Percentiles rank a stretch among this genome's conserved stretches.
These are phyloP conservation scores for Enhydra lutris DNA, from an alignment of 2,113 vertebrate genomes.

Conservation along the genomic window DNA sequence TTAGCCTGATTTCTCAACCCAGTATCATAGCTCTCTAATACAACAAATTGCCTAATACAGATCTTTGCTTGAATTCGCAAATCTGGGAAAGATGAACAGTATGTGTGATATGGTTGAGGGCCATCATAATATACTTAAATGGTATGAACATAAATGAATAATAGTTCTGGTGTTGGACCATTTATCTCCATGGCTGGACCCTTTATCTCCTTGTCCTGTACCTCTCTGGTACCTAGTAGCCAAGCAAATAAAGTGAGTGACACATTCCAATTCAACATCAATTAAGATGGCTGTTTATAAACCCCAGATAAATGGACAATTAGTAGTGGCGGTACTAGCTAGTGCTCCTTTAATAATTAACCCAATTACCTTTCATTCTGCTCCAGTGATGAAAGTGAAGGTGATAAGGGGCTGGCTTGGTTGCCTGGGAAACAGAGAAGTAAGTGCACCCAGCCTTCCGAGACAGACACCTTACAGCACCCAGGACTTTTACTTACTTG, in stretches of 20 bases:
- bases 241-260: constrained; percentile 49
- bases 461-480: constrained; percentile 8
- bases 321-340: constrained; percentile 62
- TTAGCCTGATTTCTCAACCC: constrained; percentile 20
- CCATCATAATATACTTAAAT: background rate
- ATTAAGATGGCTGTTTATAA: constrained; percentile 64
- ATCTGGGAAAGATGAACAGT: background rate
- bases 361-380: constrained; percentile 75
- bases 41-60: constrained; percentile 32
- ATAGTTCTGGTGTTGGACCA: constrained; percentile 6
- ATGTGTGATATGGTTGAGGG: background rate
- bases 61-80: constrained; percentile 12
- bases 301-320: constrained; percentile 55
- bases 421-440: constrained; percentile 75
- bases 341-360: constrained; percentile 76
- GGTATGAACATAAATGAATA: constrained; percentile 19
- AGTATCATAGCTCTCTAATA: background rate
- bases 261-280: constrained; percentile 65
- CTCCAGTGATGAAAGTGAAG: constrained; percentile 68
- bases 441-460: constrained; percentile 41
- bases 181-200: background rate
- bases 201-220: background rate
- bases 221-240: constrained; percentile 25
- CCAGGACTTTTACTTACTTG: constrained; percentile 5
- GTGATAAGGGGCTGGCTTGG: constrained; percentile 63